Conservation (phyloP, 2,113 vertebrate genomes). For the Leuciscus idus region DNA sequence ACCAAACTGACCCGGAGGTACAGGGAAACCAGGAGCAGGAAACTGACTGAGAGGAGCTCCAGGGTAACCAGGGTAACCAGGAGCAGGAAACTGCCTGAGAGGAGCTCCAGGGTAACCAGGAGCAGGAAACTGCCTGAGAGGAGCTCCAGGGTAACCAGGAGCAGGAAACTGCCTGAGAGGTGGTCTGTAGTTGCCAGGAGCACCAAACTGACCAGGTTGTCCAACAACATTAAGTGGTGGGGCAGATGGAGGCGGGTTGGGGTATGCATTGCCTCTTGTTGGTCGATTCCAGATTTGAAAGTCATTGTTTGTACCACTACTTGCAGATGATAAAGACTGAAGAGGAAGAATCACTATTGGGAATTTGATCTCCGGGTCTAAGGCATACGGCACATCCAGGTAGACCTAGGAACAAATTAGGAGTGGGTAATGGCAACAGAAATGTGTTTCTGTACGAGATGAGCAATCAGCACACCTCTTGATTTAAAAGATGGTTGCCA, state of each 20-base stretch:
- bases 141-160: background rate
- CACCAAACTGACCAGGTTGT: background rate
- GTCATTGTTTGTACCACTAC: background rate
- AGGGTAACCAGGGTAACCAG: background rate
- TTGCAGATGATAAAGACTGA: conserved; percentile 56
- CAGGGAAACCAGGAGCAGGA: background rate
- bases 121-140: no score
- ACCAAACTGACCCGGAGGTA: conserved; percentile 3
- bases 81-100: background rate
- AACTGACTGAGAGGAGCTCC: background rate
- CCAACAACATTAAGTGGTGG: no score
- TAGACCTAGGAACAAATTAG: conserved; percentile 59
- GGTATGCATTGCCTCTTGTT: background rate
- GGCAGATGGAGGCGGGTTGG: background rate
- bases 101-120: background rate
- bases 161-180: background rate
- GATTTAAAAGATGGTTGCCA: background rate
- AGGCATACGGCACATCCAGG: conserved; percentile 62
- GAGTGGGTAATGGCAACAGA: background rate
- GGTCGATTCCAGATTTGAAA: conserved; percentile 31
- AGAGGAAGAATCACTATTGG: conserved; percentile 69
- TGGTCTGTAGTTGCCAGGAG: background rate
- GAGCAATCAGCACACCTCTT: background rate
- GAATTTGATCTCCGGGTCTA: conserved; percentile 68
- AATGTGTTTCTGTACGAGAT: background rate